Evolutionary conservation across 1,140 invertebrate species (phyloP).

Genomic region (Zaprionus taronus): DNA sequence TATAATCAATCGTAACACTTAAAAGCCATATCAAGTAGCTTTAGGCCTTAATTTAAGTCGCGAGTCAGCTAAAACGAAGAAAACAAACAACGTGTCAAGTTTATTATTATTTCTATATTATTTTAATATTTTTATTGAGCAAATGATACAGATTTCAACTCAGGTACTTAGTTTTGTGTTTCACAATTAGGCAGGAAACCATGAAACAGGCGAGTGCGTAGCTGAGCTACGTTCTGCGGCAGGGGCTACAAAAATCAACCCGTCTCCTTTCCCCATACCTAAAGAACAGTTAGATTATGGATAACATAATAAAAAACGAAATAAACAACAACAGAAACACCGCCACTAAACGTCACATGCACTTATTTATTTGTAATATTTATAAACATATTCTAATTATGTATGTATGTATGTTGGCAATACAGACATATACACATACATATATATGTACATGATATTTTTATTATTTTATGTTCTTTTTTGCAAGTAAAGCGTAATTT

Average conservation of each 20-base stretch:
- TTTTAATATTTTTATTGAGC: slow-evolving; percentile 15
- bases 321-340: slow-evolving; percentile 54
- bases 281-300: slow-evolving; percentile 23
- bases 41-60: slow-evolving; percentile 70
- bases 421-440: slow-evolving; percentile 21
- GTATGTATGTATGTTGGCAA: slow-evolving; percentile 17
- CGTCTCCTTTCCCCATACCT: not conserved
- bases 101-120: slow-evolving; percentile 13
- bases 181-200: slow-evolving; percentile 46
- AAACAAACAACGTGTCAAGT: slow-evolving; percentile 21
- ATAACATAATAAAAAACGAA: slow-evolving; percentile 20
- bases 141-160: slow-evolving; percentile 60
- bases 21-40: slow-evolving; percentile 67
- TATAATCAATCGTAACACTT: slow-evolving; percentile 36
- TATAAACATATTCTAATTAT: slow-evolving; percentile 53
- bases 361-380: slow-evolving; percentile 75
- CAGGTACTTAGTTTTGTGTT: slow-evolving; percentile 80
- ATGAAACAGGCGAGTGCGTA: slow-evolving; percentile 46
- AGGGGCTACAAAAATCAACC: not conserved
- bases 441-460: slow-evolving; percentile 28
- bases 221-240: slow-evolving; percentile 62
- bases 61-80: slow-evolving; percentile 53
- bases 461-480: slow-evolving; percentile 48
- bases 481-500: slow-evolving; percentile 69
- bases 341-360: slow-evolving; percentile 81